Base-by-base conservation (phyloP, 2,113 vertebrate genomes). In the Sarotherodon lohbergeri region DNA sequence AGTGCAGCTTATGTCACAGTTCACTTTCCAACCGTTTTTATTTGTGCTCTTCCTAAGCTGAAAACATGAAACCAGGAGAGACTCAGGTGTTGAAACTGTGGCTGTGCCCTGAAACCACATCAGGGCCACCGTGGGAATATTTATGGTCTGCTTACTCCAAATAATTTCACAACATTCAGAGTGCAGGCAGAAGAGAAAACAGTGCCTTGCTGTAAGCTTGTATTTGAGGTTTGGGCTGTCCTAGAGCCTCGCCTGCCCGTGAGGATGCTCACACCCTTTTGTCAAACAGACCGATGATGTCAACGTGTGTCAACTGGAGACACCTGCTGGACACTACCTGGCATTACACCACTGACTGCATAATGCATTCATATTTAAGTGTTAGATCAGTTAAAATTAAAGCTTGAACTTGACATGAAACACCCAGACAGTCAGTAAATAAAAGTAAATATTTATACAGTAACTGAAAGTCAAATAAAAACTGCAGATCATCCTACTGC, bases 181-280 rank as follows among this genome's bases (percentile, higher is more conserved):
- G 24, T 19, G 39, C 22, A 39, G 78, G 3, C 82, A 36, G 63
- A 55, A 34, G 43, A 46, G 29, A 17, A 66, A 83, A 55, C 46
- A 13, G 46, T 27, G 24, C 22, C 71, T 8, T 66, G 86, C 73
- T n/a, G 54, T 46, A 73, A 41, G 9, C 43, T 46, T 43, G n/a
- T 80, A 54, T 79, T 80, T 85, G 39, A 81, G 19, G 66, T 85
- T 83, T 71, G 34, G 36, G n/a, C 54, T 82, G 36, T 78, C 52
- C 22, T 13, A 59, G 11, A 5, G 43, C 17, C 39, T 32, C 27
- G n/a, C 6, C 32, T 76, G n/a, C 73, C 81, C 48, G 46, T 10
- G 11, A 80, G 66, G 61, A 76, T 4, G 83, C 48, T 56, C 84
- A 91, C 95, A 86, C 95, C 93, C 85, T 56, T 43, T 89, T 46